Conservation (phyloP, 2,113 vertebrate species). For the Chaetodon trifascialis region DNA sequence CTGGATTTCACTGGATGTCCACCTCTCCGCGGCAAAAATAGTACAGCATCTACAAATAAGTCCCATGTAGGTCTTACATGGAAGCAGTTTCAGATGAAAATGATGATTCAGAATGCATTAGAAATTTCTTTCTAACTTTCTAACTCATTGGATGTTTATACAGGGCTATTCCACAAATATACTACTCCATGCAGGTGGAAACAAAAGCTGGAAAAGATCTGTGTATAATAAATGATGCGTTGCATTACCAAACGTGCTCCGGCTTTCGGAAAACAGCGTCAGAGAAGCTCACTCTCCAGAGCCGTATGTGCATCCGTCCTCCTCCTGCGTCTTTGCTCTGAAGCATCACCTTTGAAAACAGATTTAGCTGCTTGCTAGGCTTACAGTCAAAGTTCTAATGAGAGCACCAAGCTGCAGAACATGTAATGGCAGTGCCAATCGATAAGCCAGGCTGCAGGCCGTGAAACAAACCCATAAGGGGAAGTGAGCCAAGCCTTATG, state of each 20-base stretch:
- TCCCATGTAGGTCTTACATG: neutral
- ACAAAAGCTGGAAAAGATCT: neutral
- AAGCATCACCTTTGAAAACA: constrained; percentile 36
- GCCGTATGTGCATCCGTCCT: neutral
- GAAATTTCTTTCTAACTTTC: neutral
- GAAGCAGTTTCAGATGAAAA: constrained; percentile 4
- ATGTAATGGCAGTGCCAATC: constrained; percentile 22
- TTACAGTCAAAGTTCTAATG: constrained; percentile 17
- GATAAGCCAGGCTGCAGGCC: constrained; percentile 35
- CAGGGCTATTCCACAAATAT: neutral
- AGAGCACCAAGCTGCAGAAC: constrained; percentile 8
- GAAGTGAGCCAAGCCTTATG: constrained; percentile 39
- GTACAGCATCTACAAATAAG: neutral
- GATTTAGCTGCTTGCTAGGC: constrained; percentile 22
- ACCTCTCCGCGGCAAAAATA: constrained; percentile 4
- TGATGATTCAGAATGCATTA: constrained; percentile 29
- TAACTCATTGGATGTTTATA: neutral
- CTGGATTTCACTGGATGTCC: neutral
- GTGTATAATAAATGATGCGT: neutral
- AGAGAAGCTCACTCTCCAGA: constrained; percentile 40
- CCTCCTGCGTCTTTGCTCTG: constrained; percentile 30
- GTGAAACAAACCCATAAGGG: constrained; percentile 25
- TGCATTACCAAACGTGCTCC: constrained; percentile 54
- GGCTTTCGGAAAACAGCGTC: constrained; percentile 46
- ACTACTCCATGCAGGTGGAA: neutral